Base-by-base conservation (phyloP, 2,113 vertebrate species). In the Grammomys dolichurus region DNA sequence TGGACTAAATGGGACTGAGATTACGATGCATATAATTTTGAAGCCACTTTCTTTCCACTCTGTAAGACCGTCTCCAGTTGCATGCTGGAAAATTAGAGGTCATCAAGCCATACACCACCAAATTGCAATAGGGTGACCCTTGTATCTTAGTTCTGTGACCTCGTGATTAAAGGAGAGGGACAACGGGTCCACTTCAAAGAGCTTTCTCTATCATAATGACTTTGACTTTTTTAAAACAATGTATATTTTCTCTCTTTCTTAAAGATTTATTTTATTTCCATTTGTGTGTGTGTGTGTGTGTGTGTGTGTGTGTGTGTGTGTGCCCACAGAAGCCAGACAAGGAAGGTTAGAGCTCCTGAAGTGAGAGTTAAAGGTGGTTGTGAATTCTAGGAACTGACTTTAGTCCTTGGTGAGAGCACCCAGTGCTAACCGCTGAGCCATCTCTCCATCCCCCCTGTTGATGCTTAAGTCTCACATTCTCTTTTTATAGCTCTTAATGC, bases 1-100 rank as follows among this genome's bases (percentile, higher is more conserved):
- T 5, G 10, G 26, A 6, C 6, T 60, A 7, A 67, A 13, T 36
- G 87, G 63, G 33, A 31, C 8, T 58, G 43, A 58, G 19, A 63
- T 90, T 20, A 82, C 13, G 80, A 46, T 76, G 63, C 48, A 7
- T 19, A 19, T 69, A 72, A 76, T 63, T 91, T 75, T 46, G n/a
- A 91, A 88, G 7, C 54, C 51, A 31, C 16, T 60, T 94, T 80
- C 77, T n/a, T 56, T 84, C 22, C 16, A 31, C 24, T 40, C 22
- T 36, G 26, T 7, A 80, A 5, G 75, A 72, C 5, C 7, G 1
- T 56, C 43, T 88, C 43, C 48, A 86, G 11, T 7, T 54, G 13
- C 20, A 92, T 81, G n/a, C 56, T 63, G 40, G 4, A 31, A 77
- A 51, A 90, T 96, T 31, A 67, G 46, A 97, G 89, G 70, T 19